Conservation (phyloP, 1,140 invertebrate species). For the Ceratoteleas bidentatus region DNA sequence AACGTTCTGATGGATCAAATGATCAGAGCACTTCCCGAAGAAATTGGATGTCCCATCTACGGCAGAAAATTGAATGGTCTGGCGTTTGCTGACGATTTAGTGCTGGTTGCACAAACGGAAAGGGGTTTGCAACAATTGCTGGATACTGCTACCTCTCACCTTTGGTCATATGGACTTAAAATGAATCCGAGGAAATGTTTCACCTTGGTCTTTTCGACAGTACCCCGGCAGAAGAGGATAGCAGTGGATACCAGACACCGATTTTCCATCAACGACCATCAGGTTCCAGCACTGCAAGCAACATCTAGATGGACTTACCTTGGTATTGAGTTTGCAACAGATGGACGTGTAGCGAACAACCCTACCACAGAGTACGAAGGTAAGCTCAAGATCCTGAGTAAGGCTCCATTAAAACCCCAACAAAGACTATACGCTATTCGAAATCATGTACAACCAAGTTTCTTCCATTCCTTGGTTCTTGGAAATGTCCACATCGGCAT, state of each 20-base stretch:
- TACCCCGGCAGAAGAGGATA: neutral
- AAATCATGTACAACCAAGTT: neutral
- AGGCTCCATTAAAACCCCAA: neutral
- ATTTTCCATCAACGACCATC: neutral
- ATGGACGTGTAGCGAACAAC: neutral
- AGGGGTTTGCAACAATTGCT: neutral
- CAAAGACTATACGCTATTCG: neutral
- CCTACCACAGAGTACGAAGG: neutral
- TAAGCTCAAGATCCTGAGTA: neutral
- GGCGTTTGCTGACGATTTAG: neutral
- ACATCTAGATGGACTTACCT: neutral
- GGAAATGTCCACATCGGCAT: neutral
- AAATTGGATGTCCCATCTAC: neutral
- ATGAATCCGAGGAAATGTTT: neutral
- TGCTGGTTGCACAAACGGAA: neutral
- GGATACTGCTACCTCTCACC: neutral
- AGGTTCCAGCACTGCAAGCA: neutral
- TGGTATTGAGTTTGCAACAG: neutral
- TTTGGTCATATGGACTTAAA: neutral
- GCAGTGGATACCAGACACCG: neutral
- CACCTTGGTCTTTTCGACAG: neutral
- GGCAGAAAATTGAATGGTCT: neutral
- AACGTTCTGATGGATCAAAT: constrained; percentile 68
- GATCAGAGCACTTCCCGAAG: constrained; percentile 9
- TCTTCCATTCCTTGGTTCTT: neutral